Percentiles rank a stretch among this genome's conserved stretches.
These are phyloP conservation scores for Canis aureus DNA, from an alignment of 2,113 vertebrate species.

Conservation along the genomic window DNA sequence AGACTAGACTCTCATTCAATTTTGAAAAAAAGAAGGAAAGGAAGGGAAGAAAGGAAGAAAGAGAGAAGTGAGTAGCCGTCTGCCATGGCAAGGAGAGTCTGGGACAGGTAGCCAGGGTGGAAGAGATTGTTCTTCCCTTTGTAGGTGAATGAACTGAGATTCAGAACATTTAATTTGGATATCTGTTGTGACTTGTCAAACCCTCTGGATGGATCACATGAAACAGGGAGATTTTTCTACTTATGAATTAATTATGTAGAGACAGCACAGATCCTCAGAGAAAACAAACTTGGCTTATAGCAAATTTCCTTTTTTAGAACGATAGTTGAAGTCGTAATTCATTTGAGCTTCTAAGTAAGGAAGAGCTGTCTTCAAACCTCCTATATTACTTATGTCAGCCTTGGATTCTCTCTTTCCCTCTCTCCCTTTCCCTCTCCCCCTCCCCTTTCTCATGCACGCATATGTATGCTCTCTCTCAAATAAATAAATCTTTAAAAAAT, in stretches of 20 bases:
- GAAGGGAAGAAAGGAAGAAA: neutral
- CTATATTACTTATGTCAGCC: neutral
- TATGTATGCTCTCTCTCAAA: neutral
- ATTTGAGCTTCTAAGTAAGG: constrained; percentile 26
- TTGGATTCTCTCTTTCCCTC: neutral
- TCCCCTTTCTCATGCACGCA: no score
- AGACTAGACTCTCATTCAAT: neutral
- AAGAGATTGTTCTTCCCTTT: neutral
- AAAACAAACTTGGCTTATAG: neutral
- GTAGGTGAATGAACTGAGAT: neutral
- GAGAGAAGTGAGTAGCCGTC: neutral
- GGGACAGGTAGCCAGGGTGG: neutral
- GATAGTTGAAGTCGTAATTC: constrained; percentile 16
- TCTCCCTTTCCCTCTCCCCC: no score
- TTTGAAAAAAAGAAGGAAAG: neutral
- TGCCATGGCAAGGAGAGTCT: neutral
- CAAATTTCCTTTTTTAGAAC: neutral
- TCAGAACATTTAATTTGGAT: neutral
- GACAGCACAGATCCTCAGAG: neutral
- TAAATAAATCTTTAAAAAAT: neutral
- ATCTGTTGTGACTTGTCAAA: neutral
- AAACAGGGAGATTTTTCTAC: neutral
- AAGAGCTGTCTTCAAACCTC: neutral
- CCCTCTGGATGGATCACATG: neutral
- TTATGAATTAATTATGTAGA: neutral